Percentiles rank a stretch among this genome's conserved stretches.
Conservation (phyloP, 2,888 invertebrate species). For the Dioctria rufipes region DNA sequence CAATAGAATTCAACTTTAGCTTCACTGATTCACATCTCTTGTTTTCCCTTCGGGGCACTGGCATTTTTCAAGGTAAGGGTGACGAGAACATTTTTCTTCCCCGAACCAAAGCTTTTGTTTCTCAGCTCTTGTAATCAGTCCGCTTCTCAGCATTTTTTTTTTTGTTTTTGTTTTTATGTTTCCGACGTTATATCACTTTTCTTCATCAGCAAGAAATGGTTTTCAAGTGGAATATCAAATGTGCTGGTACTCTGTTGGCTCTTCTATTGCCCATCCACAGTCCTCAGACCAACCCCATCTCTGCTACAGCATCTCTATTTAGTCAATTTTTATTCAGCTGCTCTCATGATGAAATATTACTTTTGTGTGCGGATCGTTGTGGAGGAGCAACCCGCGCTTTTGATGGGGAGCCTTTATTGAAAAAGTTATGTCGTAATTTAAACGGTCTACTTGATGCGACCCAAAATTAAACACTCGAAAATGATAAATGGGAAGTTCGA, state of each 20-base stretch:
- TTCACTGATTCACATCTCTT: background rate
- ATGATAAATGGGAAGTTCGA: slow-evolving; percentile 7
- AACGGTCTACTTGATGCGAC: slow-evolving; percentile 49
- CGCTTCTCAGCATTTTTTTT: background rate
- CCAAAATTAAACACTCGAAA: slow-evolving; percentile 52
- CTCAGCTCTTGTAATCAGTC: background rate
- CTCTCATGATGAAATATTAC: slow-evolving; percentile 51
- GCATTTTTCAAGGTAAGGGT: slow-evolving; percentile 16
- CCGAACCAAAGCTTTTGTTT: background rate
- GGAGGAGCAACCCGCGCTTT: background rate
- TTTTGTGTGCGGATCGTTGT: slow-evolving; percentile 29
- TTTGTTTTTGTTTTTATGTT: background rate
- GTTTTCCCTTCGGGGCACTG: background rate
- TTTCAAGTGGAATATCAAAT: slow-evolving; percentile 7
- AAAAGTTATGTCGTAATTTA: slow-evolving; percentile 52
- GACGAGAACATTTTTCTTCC: slow-evolving; percentile 21
- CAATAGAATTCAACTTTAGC: too few relatives aligned
- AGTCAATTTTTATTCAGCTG: slow-evolving; percentile 32
- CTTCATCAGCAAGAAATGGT: background rate
- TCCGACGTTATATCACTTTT: background rate
- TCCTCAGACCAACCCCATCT: too few relatives aligned
- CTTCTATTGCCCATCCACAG: background rate
- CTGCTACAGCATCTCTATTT: background rate
- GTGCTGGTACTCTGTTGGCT: background rate
- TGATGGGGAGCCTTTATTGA: slow-evolving; percentile 45